Base-by-base conservation (phyloP, 2,113 vertebrate genomes). In the Paracyprichromis sp. region DNA sequence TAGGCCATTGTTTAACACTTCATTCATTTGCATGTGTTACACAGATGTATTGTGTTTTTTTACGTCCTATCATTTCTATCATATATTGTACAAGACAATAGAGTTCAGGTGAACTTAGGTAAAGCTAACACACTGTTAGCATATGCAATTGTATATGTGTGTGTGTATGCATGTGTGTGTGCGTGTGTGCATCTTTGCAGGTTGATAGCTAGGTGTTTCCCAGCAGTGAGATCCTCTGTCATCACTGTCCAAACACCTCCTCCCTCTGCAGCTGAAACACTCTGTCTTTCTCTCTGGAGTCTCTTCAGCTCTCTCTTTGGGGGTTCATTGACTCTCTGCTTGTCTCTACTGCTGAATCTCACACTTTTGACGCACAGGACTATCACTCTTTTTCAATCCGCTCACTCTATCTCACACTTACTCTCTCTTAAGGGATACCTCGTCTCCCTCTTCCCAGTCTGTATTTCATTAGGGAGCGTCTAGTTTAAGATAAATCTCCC, bases 201-300 rank as follows among this genome's bases (percentile, higher is more conserved):
- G 82, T 31, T 89, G 89, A 93, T 85, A 92, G 92, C 52, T 56
- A 93, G 94, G 92, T 95, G 94, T 94, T 94, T 95, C 93, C 92
- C 95, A 83, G 91, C 88, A 92, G 94, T 93, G 82, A 52, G 52
- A 34, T 56, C 83, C 84, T 92, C 91, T 94, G 93, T 94, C 94
- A 92, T 89, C 92, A 16, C 91, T 81, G 82, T 90, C 91, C 80
- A 94, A 87, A 94, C 94, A 92, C 92, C 81, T 92, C 76, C 84
- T 93, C 87, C 84, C 87, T 84, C 83, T 16, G 57, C 86, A 89
- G 89, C 93, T 86, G 76, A 93, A 90, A 83, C 90, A 43, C 86
- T 76, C 81, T 56, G n/a, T 40, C 45, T 54, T 17, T 50, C 85
- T 89, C 92, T 86, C 92, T 54, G 4, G 90, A 86, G 89, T 88